Percentiles rank a stretch among this genome's conserved stretches.
These are phyloP conservation scores for Melipona quadrifasciata DNA, from an alignment of 1,140 invertebrate genomes.

Conservation along the genomic window DNA sequence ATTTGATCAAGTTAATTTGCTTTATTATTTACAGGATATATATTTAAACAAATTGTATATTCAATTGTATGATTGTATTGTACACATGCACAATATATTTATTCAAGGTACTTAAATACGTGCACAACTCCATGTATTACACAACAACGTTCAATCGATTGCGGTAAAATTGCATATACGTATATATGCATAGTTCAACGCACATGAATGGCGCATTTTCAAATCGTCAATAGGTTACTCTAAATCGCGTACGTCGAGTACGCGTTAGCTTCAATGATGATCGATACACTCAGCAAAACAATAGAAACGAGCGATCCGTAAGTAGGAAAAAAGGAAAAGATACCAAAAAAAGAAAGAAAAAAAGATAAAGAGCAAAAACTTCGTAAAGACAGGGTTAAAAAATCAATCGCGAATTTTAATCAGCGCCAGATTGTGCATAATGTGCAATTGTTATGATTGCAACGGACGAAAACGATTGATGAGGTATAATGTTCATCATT, in stretches of 20 bases:
- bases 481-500: slow-evolving; percentile 1
- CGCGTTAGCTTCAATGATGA: background rate
- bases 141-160: slow-evolving; percentile 25
- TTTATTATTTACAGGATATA: background rate
- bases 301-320: background rate
- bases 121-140: slow-evolving; percentile 17
- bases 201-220: slow-evolving; percentile 27
- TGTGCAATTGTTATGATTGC: slow-evolving; percentile 14
- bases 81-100: background rate
- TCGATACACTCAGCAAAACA: background rate
- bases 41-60: background rate
- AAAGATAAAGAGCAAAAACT: background rate
- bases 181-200: slow-evolving; percentile 12
- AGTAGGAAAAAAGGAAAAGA: background rate
- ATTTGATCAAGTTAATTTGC: background rate
- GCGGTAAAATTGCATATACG: slow-evolving; percentile 5
- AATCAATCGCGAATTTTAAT: background rate
- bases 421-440: slow-evolving; percentile 16
- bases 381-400: background rate
- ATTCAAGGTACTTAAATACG: background rate
- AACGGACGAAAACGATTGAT: slow-evolving; percentile 2
- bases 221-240: slow-evolving; percentile 7
- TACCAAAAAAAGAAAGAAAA: background rate
- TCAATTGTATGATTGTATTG: background rate
- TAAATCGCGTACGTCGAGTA: background rate